phyloP scores from a whole-genome alignment of 2,888 invertebrate genomes.

The Dicranocentrus wangi region DNA sequence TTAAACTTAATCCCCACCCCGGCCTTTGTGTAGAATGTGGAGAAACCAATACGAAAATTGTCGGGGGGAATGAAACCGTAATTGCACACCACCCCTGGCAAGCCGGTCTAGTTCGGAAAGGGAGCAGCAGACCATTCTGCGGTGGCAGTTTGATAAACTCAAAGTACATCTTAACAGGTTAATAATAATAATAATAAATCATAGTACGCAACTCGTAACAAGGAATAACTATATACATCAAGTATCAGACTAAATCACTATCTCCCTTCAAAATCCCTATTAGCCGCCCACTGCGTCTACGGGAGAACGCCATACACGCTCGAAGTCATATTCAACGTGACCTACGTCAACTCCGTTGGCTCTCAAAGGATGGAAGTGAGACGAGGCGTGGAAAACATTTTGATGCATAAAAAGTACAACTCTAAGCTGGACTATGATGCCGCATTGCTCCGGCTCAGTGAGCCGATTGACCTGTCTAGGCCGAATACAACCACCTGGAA shows the following conservation, averaged over 20 bases:
- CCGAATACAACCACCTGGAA: no score
- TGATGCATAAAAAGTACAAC: conserved; percentile 73
- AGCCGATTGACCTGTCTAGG: conserved; percentile 69
- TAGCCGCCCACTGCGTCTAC: conserved; percentile 73
- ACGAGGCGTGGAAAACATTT: conserved; percentile 72
- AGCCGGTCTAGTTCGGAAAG: conserved; percentile 68
- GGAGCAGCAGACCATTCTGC: conserved; percentile 73
- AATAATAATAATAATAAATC: no score
- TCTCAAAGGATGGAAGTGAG: conserved; percentile 56
- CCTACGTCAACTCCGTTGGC: conserved; percentile 52
- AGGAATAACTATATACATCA: no score
- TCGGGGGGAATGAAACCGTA: conserved; percentile 60
- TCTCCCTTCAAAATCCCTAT: no score
- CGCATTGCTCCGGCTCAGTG: conserved; percentile 74
- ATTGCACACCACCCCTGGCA: conserved; percentile 70
- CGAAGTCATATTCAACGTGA: conserved; percentile 68
- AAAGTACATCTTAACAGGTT: conserved; percentile 79
- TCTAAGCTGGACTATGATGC: conserved; percentile 74
- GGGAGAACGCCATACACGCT: conserved; percentile 69
- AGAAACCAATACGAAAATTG: conserved; percentile 55
- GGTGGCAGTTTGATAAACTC: conserved; percentile 75
- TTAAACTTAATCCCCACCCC: conserved; percentile 1
- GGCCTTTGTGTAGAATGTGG: conserved; percentile 65
- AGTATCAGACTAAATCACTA: no score
- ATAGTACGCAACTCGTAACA: no score